phyloP scores from a whole-genome alignment of 2,113 vertebrate species.

The Gulo gulo region DNA sequence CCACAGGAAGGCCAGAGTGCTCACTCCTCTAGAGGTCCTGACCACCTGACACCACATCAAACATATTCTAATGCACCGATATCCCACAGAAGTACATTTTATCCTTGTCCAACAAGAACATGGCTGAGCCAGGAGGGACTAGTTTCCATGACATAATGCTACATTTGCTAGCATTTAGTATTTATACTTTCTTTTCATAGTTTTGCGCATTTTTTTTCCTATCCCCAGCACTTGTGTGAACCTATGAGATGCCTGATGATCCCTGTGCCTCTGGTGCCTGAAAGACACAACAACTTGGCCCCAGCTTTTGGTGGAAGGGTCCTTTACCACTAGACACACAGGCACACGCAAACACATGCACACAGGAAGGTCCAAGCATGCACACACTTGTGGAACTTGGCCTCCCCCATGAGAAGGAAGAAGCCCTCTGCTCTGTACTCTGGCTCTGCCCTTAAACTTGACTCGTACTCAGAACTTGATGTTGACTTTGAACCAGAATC shows the following conservation, averaged over 20 bases:
- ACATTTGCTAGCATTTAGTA: not conserved
- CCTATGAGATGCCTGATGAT: not conserved
- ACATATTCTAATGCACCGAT: not conserved
- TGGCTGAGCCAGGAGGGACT: not conserved
- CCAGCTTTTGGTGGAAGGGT: not conserved
- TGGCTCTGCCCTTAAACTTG: not conserved
- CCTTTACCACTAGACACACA: not conserved
- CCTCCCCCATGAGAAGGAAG: not conserved
- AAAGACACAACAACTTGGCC: not conserved
- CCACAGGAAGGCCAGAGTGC: not conserved
- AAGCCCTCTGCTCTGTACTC: not conserved
- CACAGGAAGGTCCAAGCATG: too few relatives aligned
- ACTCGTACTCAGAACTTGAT: not conserved
- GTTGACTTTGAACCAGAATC: conserved; percentile 13
- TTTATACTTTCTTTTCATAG: not conserved
- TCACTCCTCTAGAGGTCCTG: not conserved
- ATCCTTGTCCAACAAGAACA: not conserved
- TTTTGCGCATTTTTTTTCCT: not conserved
- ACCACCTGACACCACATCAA: not conserved
- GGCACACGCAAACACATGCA: fast-evolving
- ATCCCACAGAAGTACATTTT: not conserved
- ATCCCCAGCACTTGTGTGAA: not conserved
- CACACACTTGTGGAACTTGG: not conserved
- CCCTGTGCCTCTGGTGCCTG: not conserved
- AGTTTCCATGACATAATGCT: not conserved